Percentiles rank a stretch among this genome's conserved stretches.
Conservation (phyloP, 2,113 vertebrate genomes). For the Siphamia tubifer region DNA sequence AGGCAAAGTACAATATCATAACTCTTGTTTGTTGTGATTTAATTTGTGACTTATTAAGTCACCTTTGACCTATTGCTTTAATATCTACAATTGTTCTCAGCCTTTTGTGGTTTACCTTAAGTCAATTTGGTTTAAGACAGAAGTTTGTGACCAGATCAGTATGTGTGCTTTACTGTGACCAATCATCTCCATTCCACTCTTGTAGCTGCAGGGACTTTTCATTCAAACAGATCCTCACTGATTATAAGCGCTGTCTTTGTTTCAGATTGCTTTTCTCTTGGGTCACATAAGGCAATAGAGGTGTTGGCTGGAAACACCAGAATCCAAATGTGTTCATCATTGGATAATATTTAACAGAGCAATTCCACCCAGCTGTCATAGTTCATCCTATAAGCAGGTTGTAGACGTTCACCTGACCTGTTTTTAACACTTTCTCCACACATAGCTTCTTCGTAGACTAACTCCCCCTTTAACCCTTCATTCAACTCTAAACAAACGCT, state of each 20-base stretch:
- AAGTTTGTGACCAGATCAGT: background rate
- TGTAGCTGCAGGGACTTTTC: constrained; percentile 37
- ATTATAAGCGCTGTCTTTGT: constrained; percentile 19
- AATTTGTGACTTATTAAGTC: no score
- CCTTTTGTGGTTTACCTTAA: constrained; percentile 5
- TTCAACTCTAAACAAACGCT: constrained; percentile 43
- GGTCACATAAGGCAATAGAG: background rate
- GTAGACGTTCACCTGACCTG: background rate
- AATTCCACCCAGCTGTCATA: background rate
- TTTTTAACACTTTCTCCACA: background rate
- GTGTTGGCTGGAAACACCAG: background rate
- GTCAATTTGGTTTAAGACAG: background rate
- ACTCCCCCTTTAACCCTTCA: background rate
- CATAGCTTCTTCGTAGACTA: background rate
- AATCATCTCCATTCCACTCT: constrained; percentile 17
- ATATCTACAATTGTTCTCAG: background rate
- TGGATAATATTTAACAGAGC: background rate
- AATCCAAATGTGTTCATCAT: background rate
- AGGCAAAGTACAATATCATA: no score
- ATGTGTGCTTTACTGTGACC: constrained; percentile 9
- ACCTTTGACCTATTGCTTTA: background rate
- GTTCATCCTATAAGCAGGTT: background rate
- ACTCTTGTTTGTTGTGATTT: no score
- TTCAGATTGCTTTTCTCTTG: background rate
- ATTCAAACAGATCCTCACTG: constrained; percentile 44